Conservation (phyloP, 2,888 invertebrate species). For the Euproctis similis region DNA sequence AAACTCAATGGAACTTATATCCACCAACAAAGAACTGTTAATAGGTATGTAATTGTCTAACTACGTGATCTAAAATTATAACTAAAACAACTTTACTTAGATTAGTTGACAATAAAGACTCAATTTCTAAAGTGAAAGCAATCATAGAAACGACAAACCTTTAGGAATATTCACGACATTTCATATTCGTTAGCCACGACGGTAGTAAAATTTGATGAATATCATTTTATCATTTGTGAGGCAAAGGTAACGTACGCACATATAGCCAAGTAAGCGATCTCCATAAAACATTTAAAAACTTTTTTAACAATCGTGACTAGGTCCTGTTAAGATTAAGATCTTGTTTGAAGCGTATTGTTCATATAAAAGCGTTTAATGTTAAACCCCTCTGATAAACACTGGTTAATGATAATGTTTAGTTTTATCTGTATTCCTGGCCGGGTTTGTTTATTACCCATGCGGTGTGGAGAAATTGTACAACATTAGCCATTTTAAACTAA, state of each 20-base stretch:
- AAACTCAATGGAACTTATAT: too few relatives aligned
- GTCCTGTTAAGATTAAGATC: slow-evolving; percentile 66
- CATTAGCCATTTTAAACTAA: slow-evolving; percentile 20
- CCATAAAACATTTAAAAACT: slow-evolving; percentile 27
- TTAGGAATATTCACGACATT: too few relatives aligned
- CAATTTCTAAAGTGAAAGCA: too few relatives aligned
- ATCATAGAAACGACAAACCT: too few relatives aligned
- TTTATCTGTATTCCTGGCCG: slow-evolving; percentile 27
- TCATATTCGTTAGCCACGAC: too few relatives aligned
- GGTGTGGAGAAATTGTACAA: slow-evolving; percentile 15
- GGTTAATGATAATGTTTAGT: slow-evolving; percentile 29
- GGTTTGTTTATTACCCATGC: slow-evolving; percentile 26
- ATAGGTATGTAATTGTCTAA: too few relatives aligned
- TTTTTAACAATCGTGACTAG: slow-evolving; percentile 56
- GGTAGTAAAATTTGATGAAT: slow-evolving; percentile 8
- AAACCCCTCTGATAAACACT: slow-evolving; percentile 27
- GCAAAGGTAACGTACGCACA: slow-evolving; percentile 8
- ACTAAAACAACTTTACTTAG: too few relatives aligned
- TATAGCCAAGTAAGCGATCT: slow-evolving; percentile 26
- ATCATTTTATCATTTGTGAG: slow-evolving; percentile 5
- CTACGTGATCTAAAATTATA: too few relatives aligned
- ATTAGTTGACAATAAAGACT: too few relatives aligned
- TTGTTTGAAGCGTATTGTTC: slow-evolving; percentile 54
- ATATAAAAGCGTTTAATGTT: slow-evolving; percentile 39
- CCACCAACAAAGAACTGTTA: too few relatives aligned